phyloP scores from a whole-genome alignment of 2,888 invertebrate species.

The Noctua janthe region DNA sequence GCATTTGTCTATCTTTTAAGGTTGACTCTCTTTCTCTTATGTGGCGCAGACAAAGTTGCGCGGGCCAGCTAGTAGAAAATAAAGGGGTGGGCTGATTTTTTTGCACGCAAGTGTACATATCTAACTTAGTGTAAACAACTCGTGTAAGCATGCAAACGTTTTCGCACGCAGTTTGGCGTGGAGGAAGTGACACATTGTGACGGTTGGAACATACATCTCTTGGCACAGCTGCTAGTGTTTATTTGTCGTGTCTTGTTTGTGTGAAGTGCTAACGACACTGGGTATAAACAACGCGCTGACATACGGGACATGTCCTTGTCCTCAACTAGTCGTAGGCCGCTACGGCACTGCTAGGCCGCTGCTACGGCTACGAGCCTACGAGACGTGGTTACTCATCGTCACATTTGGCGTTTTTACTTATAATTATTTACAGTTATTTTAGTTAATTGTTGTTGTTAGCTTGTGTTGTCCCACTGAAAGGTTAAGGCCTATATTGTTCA shows the following conservation, averaged over 20 bases:
- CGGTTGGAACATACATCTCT: neutral
- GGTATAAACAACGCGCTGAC: neutral
- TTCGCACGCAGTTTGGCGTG: neutral
- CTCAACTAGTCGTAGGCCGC: constrained; percentile 1
- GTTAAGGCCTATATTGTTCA: neutral
- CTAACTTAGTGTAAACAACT: neutral
- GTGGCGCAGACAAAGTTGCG: no score
- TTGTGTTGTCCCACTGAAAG: neutral
- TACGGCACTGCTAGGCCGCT: constrained; percentile 19
- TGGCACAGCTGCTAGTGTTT: neutral
- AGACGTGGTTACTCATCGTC: neutral
- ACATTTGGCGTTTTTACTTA: neutral
- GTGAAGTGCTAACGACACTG: neutral
- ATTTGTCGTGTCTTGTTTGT: neutral
- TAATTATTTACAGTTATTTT: neutral
- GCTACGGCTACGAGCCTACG: constrained; percentile 46
- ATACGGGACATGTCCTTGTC: no score
- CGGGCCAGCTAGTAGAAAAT: no score
- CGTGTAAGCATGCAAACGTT: neutral
- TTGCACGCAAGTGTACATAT: no score
- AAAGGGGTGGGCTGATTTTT: no score
- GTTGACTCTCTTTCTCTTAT: no score
- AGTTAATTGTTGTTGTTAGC: neutral
- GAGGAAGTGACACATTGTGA: no score
- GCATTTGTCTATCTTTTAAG: no score